Evolutionary conservation across 2,888 invertebrate genomes (phyloP), one percentile per base, ranked within the genome.

Genomic region (Clivina fossor): DNA sequence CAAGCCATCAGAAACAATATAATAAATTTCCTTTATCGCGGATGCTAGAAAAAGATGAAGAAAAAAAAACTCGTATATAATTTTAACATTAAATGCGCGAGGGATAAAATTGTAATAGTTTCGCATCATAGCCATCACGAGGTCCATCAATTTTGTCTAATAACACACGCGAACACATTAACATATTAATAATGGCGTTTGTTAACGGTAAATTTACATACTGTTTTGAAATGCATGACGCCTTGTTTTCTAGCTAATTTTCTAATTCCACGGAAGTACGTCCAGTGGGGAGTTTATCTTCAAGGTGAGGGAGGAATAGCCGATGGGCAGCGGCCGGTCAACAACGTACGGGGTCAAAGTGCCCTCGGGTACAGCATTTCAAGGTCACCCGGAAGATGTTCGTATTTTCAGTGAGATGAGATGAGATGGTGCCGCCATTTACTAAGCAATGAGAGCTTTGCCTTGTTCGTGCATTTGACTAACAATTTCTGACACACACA

Each of bases 311-410:
- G 30, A n/a, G 7, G 4, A 7, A 5, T 33, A 16, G 33, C 13
- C n/a, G 16, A 28, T 26, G 38, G n/a, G 22, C 47, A 26, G 16
- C 28, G 46, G n/a, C n/a, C 20, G 44, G 51, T 40, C 40, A 40
- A n/a, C 41, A 37, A 43, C 53, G 24, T 13, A 20, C 7, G 37
- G 37, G 53, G 53, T 56, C 47, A 56, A 56, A 56, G 56, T 48
- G 48, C 48, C 56, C 33, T 35, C 26, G 43, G 40, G 24, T 35
- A 28, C 46, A 30, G 47, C 50, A 26, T 43, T 61, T 65, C 69
- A 69, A 70, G 69, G 70, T 69, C 68, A 68, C 66, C 67, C 68
- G 69, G 68, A 69, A 70, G 67, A 68, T 62, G 4, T 8, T n/a
- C n/a, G n/a, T n/a, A n/a, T n/a, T n/a, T n/a, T n/a, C n/a, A n/a